A percentile compares a stretch with the other conserved stretches of the same genome.
Conservation (phyloP, 2,888 invertebrate species). For the Panzeria rudis region DNA sequence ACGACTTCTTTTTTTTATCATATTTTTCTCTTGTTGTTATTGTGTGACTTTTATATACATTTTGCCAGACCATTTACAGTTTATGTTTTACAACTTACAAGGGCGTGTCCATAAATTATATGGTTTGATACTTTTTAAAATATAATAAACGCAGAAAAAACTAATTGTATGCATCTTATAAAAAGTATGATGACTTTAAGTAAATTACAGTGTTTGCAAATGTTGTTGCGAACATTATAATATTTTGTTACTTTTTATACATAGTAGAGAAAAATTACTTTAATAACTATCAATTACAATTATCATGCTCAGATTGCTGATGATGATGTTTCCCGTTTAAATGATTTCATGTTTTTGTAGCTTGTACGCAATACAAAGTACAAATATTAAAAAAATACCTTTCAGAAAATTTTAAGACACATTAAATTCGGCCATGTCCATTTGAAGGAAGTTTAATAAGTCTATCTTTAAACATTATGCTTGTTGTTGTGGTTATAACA, state of each 20-base stretch:
- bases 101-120: slow-evolving; percentile 72
- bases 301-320: slow-evolving; percentile 28
- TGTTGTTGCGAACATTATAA: slow-evolving; percentile 72
- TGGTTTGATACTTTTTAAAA: slow-evolving; percentile 63
- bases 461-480: too few species aligned
- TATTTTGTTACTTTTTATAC: not conserved
- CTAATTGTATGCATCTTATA: slow-evolving; percentile 35
- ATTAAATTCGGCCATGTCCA: too few species aligned
- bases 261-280: slow-evolving; percentile 1
- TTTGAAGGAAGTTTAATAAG: too few species aligned
- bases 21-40: not conserved
- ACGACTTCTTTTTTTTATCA: not conserved
- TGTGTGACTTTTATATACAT: slow-evolving; percentile 49
- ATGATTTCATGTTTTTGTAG: slow-evolving; percentile 9
- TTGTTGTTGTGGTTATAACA: too few species aligned
- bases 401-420: not conserved
- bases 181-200: slow-evolving; percentile 50
- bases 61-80: slow-evolving; percentile 54
- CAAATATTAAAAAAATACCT: not conserved
- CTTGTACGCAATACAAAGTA: not conserved
- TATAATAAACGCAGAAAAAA: slow-evolving; percentile 41
- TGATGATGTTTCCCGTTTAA: slow-evolving; percentile 36
- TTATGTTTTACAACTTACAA: slow-evolving; percentile 68
- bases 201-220: slow-evolving; percentile 73
- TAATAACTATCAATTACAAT: slow-evolving; percentile 38